phyloP scores from a whole-genome alignment of 1,140 invertebrate genomes.

The Drosophila simulans region DNA sequence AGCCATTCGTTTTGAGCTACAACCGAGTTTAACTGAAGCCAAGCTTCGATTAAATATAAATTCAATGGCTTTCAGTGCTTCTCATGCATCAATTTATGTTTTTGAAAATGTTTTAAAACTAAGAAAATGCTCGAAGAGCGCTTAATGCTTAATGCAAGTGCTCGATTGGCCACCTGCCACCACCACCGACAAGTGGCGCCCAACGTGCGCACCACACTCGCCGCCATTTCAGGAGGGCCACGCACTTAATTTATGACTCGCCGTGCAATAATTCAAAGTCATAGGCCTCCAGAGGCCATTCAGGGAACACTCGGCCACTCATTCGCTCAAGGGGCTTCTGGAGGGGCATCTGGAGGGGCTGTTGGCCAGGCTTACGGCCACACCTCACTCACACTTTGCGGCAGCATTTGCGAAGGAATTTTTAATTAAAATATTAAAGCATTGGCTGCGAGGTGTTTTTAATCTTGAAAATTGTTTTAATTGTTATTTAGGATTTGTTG shows the following conservation, averaged over 20 bases:
- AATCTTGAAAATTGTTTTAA: constrained; percentile 83
- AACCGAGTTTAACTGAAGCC: no score
- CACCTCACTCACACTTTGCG: constrained; percentile 17
- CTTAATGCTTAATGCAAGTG: constrained; percentile 1
- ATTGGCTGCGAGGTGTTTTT: constrained; percentile 76
- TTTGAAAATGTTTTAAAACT: not conserved
- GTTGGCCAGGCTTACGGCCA: constrained; percentile 19
- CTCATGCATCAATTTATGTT: no score
- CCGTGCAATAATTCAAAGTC: constrained; percentile 81
- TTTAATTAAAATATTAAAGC: constrained; percentile 83
- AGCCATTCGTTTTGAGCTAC: no score
- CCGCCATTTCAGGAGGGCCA: constrained; percentile 17
- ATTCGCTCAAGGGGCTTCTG: constrained; percentile 43
- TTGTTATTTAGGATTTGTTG: constrained; percentile 81
- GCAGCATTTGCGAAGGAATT: constrained; percentile 57
- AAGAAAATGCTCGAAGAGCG: not conserved
- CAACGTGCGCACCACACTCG: not conserved
- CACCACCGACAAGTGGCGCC: not conserved
- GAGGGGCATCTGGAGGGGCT: constrained; percentile 9
- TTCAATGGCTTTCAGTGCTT: no score
- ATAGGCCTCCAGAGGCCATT: constrained; percentile 78
- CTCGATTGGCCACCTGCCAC: constrained; percentile 27
- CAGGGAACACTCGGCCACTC: constrained; percentile 63
- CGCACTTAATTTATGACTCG: constrained; percentile 80
- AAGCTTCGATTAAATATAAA: no score